These are phyloP conservation scores for Amphipyra berbera DNA, from an alignment of 2,888 invertebrate genomes.

Conservation along the genomic window DNA sequence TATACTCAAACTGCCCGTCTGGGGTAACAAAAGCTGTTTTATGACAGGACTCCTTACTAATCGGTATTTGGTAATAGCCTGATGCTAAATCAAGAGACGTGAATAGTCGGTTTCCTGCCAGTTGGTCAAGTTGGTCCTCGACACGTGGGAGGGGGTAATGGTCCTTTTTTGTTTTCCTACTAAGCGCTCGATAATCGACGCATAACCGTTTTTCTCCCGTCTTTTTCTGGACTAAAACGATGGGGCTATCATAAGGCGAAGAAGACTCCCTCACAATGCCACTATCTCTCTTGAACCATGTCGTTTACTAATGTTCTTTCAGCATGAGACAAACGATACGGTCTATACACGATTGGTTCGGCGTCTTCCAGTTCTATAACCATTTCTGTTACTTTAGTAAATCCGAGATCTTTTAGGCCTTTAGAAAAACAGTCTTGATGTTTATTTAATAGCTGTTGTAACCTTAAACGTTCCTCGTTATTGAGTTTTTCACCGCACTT, in stretches of 20 bases:
- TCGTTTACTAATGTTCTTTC: neutral
- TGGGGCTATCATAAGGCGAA: too few species aligned
- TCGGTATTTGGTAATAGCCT: neutral
- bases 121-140: neutral
- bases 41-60: neutral
- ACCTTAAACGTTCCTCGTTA: neutral
- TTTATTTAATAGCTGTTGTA: neutral
- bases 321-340: slow-evolving; percentile 6
- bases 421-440: slow-evolving; percentile 5
- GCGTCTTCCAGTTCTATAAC: slow-evolving; percentile 2
- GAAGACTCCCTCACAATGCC: too few species aligned
- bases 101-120: neutral
- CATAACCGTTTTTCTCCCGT: too few species aligned
- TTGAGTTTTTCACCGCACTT: neutral
- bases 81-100: neutral
- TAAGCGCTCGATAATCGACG: neutral
- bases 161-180: neutral
- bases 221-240: too few species aligned
- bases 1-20: slow-evolving; percentile 1
- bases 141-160: neutral
- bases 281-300: neutral
- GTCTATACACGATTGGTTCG: slow-evolving; percentile 12
- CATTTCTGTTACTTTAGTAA: slow-evolving; percentile 4
- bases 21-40: slow-evolving; percentile 10
- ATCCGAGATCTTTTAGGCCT: slow-evolving; percentile 3